Base-by-base conservation (phyloP, 2,888 invertebrate genomes). In the Drosophila maculinotata region DNA sequence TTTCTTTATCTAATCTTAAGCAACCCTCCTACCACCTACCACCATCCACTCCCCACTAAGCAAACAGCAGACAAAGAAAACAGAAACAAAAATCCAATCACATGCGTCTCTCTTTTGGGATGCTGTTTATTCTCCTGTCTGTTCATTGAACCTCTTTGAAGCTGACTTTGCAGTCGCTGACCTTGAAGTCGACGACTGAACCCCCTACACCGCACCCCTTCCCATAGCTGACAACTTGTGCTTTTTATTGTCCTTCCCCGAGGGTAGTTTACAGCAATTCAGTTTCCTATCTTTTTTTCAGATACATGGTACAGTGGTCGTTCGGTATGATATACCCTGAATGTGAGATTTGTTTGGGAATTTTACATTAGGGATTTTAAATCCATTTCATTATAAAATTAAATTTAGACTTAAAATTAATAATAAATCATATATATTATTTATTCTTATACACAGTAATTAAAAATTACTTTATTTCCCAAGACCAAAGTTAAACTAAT, bases 121-220 rank as follows among this genome's bases (percentile, higher is more conserved):
- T 62, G 76, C 45, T 35, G 39, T n/a, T n/a, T n/a, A n/a, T n/a
- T n/a, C 9, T 20, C 10, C 58, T 63, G 66, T 58, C 72, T 70
- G 76, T 77, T 73, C 88, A 69, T 79, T 79, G 76, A 74, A 70
- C 73, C 74, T 58, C 42, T 51, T 56, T 53, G 30, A 36, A 52
- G 48, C 44, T 65, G 47, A 3, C 41, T 41, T 64, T 56, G 60
- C 60, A 72, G 75, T 72, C 77, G 69, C 52, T 79, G 82, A 82
- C 82, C 82, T 85, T 82, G 77, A 69, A 53, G 53, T 33, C 52
- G 30, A 35, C 48, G 33, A 15, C 48, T 8, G 17, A 36, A 35
- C 15, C 45, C 17, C 15, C 15, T 17, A 7, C 20, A 33, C 9
- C 20, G 7, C 36, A 20, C 28, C 7, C 10, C 10, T 2, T 9